Base-by-base conservation (phyloP, 1,140 invertebrate species). In the Neodiprion virginianus region DNA sequence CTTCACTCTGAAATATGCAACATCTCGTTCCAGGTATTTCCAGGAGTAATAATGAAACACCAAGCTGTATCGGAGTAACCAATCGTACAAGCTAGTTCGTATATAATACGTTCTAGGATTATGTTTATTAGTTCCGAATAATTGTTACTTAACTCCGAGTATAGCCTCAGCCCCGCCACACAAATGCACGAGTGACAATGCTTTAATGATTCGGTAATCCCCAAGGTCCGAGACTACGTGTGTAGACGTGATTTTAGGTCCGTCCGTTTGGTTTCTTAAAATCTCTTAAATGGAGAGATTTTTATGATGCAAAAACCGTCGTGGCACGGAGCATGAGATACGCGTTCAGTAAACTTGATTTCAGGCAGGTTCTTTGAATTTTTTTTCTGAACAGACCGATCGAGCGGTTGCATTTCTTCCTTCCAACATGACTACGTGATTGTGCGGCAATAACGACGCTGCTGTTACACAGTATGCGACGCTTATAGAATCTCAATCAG, bases 401-500 rank as follows among this genome's bases (percentile, higher is more conserved):
- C 11, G n/a, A 61, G 4, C 53, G 8, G n/a, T 53, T 61, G 53
- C n/a, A 12, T 61, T 8, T 61, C n/a, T 61, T 76, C 48, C 48
- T 61, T 69, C 66, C 40, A 73, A 77, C 53, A 74, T 79, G 74
- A 76, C 14, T 61, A 72, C 21, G 23, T 40, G 71, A 71, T 74
- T 47, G 74, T 70, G 71, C 48, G 47, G 53, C 72, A 77, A 79
- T 76, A 77, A 71, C 71, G 48, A 73, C 75, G 70, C 71, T 21
- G 73, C 73, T 75, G 78, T 85, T 83, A 83, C 85, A 78, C 81
- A 76, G 73, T 40, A 40, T 73, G 77, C 71, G 79, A 88, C 83
- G 81, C 79, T 75, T 75, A 73, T 53, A 77, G 87, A 82, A 88
- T 88, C 75, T 79, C 80, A 87, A 88, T 84, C 78, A 78, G 72